Conservation (phyloP, 2,113 vertebrate genomes). For the Cephalopterus ornatus region DNA sequence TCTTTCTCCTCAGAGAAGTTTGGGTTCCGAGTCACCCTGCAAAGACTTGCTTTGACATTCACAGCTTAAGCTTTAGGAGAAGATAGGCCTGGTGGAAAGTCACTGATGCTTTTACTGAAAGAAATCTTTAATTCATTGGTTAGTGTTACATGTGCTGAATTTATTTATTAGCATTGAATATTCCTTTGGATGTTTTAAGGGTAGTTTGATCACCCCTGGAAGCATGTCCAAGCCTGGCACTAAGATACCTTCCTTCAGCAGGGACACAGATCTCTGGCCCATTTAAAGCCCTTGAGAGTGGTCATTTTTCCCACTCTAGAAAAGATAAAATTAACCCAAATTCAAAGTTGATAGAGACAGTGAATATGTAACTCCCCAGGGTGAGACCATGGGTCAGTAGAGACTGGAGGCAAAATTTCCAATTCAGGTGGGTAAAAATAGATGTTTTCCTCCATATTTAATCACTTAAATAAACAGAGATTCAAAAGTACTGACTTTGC, state of each 20-base stretch:
- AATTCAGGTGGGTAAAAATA: neutral
- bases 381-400: neutral
- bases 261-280: neutral
- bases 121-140: neutral
- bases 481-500: neutral
- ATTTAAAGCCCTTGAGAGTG: neutral
- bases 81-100: neutral
- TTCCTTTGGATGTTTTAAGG: neutral
- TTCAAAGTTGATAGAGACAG: neutral
- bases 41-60: neutral
- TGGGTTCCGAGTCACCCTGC: neutral
- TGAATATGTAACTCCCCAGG: neutral
- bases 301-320: neutral
- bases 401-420: neutral
- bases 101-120: neutral
- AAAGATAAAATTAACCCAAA: neutral
- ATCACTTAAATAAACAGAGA: neutral
- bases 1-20: neutral
- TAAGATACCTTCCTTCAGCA: neutral
- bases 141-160: neutral
- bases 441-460: neutral
- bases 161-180: neutral
- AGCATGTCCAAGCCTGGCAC: neutral
- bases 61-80: neutral
- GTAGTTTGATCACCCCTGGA: neutral